Base-by-base conservation (phyloP, 1,140 invertebrate genomes). In the Platyscapa corneri region DNA sequence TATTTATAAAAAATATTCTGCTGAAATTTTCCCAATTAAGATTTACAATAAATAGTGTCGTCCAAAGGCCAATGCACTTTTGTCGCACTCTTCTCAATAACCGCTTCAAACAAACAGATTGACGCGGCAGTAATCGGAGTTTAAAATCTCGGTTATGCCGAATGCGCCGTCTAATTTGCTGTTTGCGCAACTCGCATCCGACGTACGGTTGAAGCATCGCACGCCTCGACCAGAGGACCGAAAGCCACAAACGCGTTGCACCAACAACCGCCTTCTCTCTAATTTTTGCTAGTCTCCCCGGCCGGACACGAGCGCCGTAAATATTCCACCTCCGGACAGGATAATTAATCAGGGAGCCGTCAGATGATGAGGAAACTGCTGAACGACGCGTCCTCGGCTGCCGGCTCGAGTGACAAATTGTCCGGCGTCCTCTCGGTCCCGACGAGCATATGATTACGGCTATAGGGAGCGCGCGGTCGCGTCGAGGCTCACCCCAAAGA, bases 311-410 rank as follows among this genome's bases (percentile, higher is more conserved):
- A n/a, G 67, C 27, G 16, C 34, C 67, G 86, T 87, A 75, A 85
- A 88, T 86, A 87, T 72, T 67, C 72, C 86, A 89, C 74, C 87
- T 84, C 83, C 46, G 30, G 87, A 87, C 84, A 88, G 87, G 87
- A 87, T 90, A 91, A 91, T 91, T 91, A 91, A 91, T 91, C 91
- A 89, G 88, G 87, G 90, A 83, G 87, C 87, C 86, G 90, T 90
- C 88, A 89, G 88, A 89, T 89, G 87, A 88, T 56, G 60, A 49
- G 53, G n/a, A 67, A 79, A 81, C 37, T 64, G 27, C 20, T n/a
- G 18, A 34, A 34, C 46, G 23, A 1, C 72, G 30, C 74, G 56
- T 83, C 72, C 53, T 76, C 53, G 53, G 3, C 30, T 79, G 23
- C 34, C 39, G 7, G 14, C 49, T 7, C 82, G 42, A 30, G 87